These are phyloP conservation scores for Leucozona laternaria DNA, from an alignment of 2,888 invertebrate species.

Conservation along the genomic window DNA sequence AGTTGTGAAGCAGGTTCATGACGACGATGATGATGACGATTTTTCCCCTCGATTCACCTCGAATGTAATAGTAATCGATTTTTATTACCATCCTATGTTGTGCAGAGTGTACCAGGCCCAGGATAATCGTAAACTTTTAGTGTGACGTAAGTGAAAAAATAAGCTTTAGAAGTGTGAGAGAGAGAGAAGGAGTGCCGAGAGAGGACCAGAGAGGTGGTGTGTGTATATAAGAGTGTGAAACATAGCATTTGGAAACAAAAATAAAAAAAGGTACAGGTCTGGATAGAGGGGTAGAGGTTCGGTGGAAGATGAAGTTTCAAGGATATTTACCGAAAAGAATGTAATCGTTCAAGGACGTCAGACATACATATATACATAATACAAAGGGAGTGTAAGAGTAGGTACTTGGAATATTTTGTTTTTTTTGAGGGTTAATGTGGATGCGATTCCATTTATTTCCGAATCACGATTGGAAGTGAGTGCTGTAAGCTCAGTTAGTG, in stretches of 20 bases:
- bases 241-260: slow-evolving; percentile 28
- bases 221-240: slow-evolving; percentile 23
- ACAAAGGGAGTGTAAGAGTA: slow-evolving; percentile 16
- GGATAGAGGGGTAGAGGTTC: neutral
- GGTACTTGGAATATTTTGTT: slow-evolving; percentile 23
- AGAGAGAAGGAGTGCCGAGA: neutral
- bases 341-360: slow-evolving; percentile 70
- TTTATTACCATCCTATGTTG: slow-evolving; percentile 64
- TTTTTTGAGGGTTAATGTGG: slow-evolving; percentile 54
- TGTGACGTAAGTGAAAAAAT: slow-evolving; percentile 47
- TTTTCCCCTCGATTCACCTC: slow-evolving; percentile 59
- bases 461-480: slow-evolving; percentile 35
- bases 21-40: slow-evolving; percentile 40
- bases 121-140: slow-evolving; percentile 61
- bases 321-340: slow-evolving; percentile 59
- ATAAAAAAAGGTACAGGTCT: neutral
- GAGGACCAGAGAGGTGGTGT: neutral
- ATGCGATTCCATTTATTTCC: slow-evolving; percentile 60
- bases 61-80: slow-evolving; percentile 71
- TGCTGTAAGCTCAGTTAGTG: slow-evolving; percentile 3
- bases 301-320: slow-evolving; percentile 55
- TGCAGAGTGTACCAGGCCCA: slow-evolving; percentile 28
- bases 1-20: neutral
- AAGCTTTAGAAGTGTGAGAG: neutral
- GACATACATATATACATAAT: slow-evolving; percentile 20